These are phyloP conservation scores for Pampus argenteus DNA, from an alignment of 2,797 vertebrate genomes.

Conservation along the genomic window DNA sequence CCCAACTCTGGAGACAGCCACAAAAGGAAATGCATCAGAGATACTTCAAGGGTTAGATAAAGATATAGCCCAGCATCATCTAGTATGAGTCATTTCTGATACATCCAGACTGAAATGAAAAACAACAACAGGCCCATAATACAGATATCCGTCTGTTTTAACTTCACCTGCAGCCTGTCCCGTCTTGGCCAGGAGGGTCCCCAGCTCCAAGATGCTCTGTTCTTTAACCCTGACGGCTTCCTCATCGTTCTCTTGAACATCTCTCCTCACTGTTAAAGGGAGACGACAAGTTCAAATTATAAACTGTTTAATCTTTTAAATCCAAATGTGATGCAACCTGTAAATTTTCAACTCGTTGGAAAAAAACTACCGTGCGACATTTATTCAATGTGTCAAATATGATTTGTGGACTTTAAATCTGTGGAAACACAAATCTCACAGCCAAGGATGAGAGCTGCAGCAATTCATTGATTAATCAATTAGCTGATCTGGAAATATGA, in stretches of 20 bases:
- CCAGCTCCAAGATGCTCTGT: constrained; percentile 98
- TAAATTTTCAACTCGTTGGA: not conserved
- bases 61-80: too few species aligned
- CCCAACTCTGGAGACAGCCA: constrained; percentile 89
- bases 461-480: not conserved
- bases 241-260: constrained; percentile 97
- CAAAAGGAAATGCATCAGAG: not conserved
- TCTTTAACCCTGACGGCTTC: constrained; percentile 98
- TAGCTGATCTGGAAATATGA: too few species aligned
- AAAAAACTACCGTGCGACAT: not conserved
- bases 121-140: not conserved
- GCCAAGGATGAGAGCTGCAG: not conserved
- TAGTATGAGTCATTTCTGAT: not conserved
- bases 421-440: not conserved
- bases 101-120: not conserved
- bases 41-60: not conserved
- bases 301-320: not conserved
- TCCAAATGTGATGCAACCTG: not conserved
- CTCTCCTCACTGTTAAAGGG: constrained; percentile 90
- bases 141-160: not conserved
- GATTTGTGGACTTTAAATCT: not conserved
- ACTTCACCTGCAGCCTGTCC: constrained; percentile 95
- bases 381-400: not conserved
- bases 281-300: not conserved
- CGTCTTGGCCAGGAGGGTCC: constrained; percentile 95